Percentiles rank a stretch among this genome's conserved stretches.
Conservation (phyloP, 1,140 invertebrate species). For the Drosophila insularis region DNA sequence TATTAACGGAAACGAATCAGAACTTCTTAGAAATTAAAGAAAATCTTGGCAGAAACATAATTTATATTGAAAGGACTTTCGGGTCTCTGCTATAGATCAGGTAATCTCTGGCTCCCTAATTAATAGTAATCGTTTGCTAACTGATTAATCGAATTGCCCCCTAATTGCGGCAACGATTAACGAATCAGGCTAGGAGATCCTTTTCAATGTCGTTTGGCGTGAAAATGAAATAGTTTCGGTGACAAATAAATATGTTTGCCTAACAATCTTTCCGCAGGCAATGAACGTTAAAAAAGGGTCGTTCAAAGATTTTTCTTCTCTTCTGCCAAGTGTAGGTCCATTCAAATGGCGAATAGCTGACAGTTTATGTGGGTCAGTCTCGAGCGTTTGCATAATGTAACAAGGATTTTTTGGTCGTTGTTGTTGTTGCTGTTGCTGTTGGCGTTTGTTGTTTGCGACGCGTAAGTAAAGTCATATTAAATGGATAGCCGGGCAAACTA, state of each 20-base stretch:
- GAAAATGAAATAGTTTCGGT: conserved; percentile 1
- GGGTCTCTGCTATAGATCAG: too few relatives aligned
- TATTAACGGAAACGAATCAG: too few relatives aligned
- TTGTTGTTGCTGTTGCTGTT: not conserved
- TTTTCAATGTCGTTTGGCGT: not conserved
- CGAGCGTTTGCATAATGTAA: conserved; percentile 65
- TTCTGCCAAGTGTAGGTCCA: not conserved
- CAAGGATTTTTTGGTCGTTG: conserved; percentile 34
- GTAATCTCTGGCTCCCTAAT: too few relatives aligned
- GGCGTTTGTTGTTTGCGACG: conserved; percentile 28
- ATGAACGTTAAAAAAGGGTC: conserved; percentile 1
- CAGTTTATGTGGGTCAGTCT: conserved; percentile 55
- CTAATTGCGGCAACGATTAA: not conserved
- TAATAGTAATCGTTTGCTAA: not conserved
- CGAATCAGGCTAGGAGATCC: not conserved
- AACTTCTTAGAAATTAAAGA: too few relatives aligned
- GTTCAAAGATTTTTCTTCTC: not conserved
- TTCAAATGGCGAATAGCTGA: conserved; percentile 24
- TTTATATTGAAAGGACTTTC: too few relatives aligned
- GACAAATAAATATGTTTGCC: not conserved
- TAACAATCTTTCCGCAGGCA: not conserved
- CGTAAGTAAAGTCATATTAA: conserved; percentile 69
- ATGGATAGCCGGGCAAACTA: conserved; percentile 28
- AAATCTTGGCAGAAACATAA: too few relatives aligned
- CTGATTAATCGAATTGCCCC: not conserved